These are phyloP conservation scores for Phalacrocorax pelagicus DNA, from an alignment of 2,113 vertebrate species.

Conservation along the genomic window DNA sequence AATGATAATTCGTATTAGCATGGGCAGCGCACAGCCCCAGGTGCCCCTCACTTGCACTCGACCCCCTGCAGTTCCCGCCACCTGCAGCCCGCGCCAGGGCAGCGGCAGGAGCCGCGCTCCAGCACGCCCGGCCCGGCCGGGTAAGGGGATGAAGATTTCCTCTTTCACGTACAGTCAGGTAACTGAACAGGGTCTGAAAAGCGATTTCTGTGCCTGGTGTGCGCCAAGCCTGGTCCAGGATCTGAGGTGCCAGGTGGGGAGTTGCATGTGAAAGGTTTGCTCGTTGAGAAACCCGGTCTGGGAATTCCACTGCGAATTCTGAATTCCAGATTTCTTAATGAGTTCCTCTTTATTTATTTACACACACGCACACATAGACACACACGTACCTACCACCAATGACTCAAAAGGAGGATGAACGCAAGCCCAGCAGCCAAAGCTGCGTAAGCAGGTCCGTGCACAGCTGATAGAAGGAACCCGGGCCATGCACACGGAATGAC, in stretches of 20 bases:
- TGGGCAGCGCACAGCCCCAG: fast-evolving
- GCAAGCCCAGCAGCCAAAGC: background rate
- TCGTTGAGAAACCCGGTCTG: background rate
- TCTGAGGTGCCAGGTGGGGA: too few species aligned
- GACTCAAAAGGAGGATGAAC: background rate
- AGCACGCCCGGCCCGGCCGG: background rate
- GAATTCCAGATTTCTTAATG: background rate
- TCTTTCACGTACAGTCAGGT: too few species aligned
- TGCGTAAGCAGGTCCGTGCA: fast-evolving
- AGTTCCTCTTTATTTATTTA: too few species aligned
- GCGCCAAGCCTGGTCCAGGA: fast-evolving
- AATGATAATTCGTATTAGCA: background rate
- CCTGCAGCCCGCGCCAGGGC: background rate
- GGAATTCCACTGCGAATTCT: background rate
- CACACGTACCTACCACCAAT: fast-evolving
- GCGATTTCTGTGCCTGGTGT: background rate
- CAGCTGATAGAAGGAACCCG: fast-evolving
- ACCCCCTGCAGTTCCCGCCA: background rate
- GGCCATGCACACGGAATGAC: fast-evolving
- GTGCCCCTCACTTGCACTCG: fast-evolving
- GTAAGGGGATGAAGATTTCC: background rate
- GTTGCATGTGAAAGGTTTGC: background rate
- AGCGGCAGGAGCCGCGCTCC: background rate
- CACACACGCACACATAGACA: background rate
- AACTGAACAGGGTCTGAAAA: background rate